Base-by-base conservation (phyloP, 2,113 vertebrate species). In the Ranitomeya variabilis region DNA sequence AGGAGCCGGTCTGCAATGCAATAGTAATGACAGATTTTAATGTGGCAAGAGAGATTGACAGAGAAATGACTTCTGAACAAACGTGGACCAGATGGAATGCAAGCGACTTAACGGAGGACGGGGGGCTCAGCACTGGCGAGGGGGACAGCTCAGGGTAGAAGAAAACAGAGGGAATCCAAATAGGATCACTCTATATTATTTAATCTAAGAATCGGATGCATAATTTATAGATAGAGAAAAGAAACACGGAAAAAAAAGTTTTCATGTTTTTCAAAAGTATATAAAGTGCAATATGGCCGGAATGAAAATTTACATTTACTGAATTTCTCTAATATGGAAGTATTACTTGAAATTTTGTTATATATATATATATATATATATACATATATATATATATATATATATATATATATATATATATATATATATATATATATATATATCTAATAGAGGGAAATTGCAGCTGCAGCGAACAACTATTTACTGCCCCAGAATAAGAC, bases 61-160 rank as follows among this genome's bases (percentile, higher is more conserved):
- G 96, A 95, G 95, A 94, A 95, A 94, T 97, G 97, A 97, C 98
- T 96, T 96, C 96, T 94, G 96, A 98, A 96, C 97, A 96, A 96
- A 96, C 93, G 94, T 94, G 95, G 94, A 96, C 97, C 97, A 99
- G 98, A 99, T 99, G 97, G 98, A 98, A 98, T 95, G 97, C 97
- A 95, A 97, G 97, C 96, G 95, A 96, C 96, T 97, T 97, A 97
- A 94, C 97, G 96, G 96, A 97, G 97, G 96, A 97, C 97, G 97
- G 94, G 91, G 91, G 90, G 91, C 89, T 88, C 92, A 93, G 92
- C 94, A 93, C 93, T 92, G 81, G 91, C 92, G 92, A 18, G 59
- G 45, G 37, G 59, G 80, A 64, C 60, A 21, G 81, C 62, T 51
- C 81, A 13, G 81, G 81, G 69, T n/a, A 7, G 45, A 67, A 23